Percentiles rank a stretch among this genome's conserved stretches.
Conservation (phyloP, 1,140 invertebrate species). For the Lutraria rhynchaena region DNA sequence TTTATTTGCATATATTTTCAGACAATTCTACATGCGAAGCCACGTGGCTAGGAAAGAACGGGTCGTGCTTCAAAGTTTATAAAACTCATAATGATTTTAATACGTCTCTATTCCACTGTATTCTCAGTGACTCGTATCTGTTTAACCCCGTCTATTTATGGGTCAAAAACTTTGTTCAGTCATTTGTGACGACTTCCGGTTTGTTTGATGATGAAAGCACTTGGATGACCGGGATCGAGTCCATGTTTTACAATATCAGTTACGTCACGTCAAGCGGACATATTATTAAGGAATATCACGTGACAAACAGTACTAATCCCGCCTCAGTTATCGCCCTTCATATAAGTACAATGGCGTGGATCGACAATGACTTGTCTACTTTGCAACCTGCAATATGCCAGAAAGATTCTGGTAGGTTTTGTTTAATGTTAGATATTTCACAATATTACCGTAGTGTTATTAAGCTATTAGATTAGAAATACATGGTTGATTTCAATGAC, state of each 20-base stretch:
- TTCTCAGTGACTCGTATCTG: background rate
- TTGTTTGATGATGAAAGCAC: background rate
- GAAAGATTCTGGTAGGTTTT: background rate
- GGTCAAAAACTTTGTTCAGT: background rate
- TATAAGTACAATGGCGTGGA: background rate
- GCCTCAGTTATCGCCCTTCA: background rate
- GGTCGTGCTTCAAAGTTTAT: conserved; percentile 4
- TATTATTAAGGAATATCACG: background rate
- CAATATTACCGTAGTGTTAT: too few relatives aligned
- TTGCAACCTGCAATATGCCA: background rate
- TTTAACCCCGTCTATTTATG: background rate
- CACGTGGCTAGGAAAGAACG: conserved; percentile 14
- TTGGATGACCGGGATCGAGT: conserved; percentile 17
- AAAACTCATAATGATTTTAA: background rate
- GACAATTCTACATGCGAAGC: conserved; percentile 32
- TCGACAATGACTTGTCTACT: background rate
- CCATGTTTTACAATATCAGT: conserved; percentile 16
- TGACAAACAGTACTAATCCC: background rate
- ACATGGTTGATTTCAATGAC: too few relatives aligned
- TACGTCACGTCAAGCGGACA: conserved; percentile 20
- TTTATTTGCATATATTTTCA: conserved; percentile 17
- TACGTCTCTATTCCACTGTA: background rate
- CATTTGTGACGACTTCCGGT: conserved; percentile 10
- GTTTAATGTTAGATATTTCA: too few relatives aligned
- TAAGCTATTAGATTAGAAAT: too few relatives aligned